phyloP scores from a whole-genome alignment of 1,140 invertebrate genomes.

The Kradibia gibbosae region DNA sequence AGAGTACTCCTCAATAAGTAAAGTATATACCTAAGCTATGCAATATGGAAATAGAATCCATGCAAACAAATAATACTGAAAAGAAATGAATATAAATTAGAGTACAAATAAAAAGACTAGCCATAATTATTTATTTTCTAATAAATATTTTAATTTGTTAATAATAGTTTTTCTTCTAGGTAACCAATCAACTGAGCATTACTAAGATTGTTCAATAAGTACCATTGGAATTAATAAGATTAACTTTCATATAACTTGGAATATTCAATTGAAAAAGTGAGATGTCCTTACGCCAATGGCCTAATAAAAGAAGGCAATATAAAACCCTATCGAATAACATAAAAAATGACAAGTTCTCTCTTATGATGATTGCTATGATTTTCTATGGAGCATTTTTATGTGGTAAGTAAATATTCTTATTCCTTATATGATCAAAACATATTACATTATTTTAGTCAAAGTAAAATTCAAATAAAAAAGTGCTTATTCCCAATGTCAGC shows the following conservation, averaged over 20 bases:
- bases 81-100: too few species aligned
- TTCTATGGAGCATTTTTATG: conserved; percentile 20
- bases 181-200: neutral
- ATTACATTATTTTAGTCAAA: neutral
- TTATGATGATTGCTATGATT: conserved; percentile 24
- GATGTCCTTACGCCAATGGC: conserved; percentile 24
- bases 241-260: neutral
- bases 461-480: neutral
- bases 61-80: too few species aligned
- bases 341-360: neutral
- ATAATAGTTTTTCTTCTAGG: neutral
- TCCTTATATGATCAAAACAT: neutral
- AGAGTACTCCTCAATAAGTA: too few species aligned
- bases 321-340: neutral
- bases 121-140: too few species aligned
- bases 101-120: too few species aligned
- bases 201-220: neutral
- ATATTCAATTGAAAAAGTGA: neutral
- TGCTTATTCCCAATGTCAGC: too few species aligned
- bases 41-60: too few species aligned
- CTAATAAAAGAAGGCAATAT: neutral
- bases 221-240: neutral
- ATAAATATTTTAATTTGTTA: too few species aligned
- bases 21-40: too few species aligned
- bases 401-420: conserved; percentile 20